phyloP scores from a whole-genome alignment of 2,888 invertebrate genomes.

The Smittia sp. region DNA sequence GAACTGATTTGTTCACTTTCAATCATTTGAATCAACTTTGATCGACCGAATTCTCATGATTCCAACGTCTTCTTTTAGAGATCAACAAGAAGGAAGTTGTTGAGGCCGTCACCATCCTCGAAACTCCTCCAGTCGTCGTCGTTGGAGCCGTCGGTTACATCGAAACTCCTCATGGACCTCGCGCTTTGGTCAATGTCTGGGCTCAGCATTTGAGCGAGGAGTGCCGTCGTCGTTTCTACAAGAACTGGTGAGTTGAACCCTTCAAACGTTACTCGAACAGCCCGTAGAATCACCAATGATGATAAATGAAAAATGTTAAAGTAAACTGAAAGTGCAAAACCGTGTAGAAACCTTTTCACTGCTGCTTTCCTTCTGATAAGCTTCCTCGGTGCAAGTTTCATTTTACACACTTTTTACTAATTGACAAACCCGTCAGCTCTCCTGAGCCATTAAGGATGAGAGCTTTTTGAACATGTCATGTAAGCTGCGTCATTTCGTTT shows the following conservation, averaged over 20 bases:
- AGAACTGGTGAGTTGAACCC: conserved; percentile 83
- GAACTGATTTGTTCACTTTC: conserved; percentile 50
- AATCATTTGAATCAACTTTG: background rate
- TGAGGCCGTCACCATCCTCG: conserved; percentile 96
- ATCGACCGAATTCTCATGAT: too few species aligned
- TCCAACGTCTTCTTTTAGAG: conserved; percentile 61
- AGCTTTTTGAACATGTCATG: conserved; percentile 20
- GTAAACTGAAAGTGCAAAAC: conserved; percentile 43
- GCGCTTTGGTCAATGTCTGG: conserved; percentile 94
- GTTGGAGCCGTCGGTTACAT: conserved; percentile 99
- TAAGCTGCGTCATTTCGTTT: background rate
- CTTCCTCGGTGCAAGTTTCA: background rate
- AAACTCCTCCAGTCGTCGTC: conserved; percentile 96
- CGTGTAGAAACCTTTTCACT: conserved; percentile 48
- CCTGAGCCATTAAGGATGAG: conserved; percentile 35
- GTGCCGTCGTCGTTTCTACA: conserved; percentile 97
- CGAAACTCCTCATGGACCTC: conserved; percentile 95
- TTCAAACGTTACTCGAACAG: background rate
- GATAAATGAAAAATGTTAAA: conserved; percentile 50
- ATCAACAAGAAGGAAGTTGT: conserved; percentile 99
- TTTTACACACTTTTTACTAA: conserved; percentile 31
- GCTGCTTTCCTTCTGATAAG: conserved; percentile 52
- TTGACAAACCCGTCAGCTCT: conserved; percentile 16
- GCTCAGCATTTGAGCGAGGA: conserved; percentile 99
- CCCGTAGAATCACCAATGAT: conserved; percentile 44